Conservation (phyloP, 2,888 invertebrate species). For the Timema cristinae region DNA sequence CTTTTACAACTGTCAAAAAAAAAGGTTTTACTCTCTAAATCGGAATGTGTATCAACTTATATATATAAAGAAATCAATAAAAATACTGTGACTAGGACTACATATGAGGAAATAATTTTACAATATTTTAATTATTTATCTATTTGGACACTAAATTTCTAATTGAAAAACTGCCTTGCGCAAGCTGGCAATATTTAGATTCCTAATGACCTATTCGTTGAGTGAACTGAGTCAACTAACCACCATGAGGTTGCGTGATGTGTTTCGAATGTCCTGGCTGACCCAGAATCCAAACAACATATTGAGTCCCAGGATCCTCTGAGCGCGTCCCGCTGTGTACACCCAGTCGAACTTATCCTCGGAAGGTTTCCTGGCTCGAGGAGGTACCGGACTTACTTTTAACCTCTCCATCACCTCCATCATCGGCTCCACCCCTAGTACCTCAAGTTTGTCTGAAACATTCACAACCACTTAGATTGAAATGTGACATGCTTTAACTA, state of each 20-base stretch:
- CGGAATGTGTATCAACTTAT: no score
- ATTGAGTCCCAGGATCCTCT: constrained; percentile 29
- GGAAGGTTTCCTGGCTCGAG: constrained; percentile 18
- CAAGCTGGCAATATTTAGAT: no score
- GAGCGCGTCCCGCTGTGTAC: constrained; percentile 28
- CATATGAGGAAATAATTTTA: no score
- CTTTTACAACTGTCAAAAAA: no score
- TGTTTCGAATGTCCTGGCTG: constrained; percentile 39
- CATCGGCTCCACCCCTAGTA: constrained; percentile 39
- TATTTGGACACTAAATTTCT: no score
- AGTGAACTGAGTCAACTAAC: constrained; percentile 29
- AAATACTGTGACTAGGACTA: no score
- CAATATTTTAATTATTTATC: no score
- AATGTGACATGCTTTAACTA: no score
- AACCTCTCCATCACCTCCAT: constrained; percentile 38
- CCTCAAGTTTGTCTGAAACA: constrained; percentile 35
- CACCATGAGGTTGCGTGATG: constrained; percentile 49
- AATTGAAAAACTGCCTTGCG: no score
- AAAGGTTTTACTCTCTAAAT: no score
- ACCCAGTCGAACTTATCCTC: constrained; percentile 29
- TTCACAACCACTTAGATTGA: background rate
- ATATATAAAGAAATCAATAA: no score
- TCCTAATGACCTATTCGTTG: background rate
- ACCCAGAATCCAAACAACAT: constrained; percentile 41
- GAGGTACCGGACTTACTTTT: constrained; percentile 31